These are phyloP conservation scores for Leptosomus discolor DNA, from an alignment of 2,113 vertebrate genomes.

Conservation along the genomic window DNA sequence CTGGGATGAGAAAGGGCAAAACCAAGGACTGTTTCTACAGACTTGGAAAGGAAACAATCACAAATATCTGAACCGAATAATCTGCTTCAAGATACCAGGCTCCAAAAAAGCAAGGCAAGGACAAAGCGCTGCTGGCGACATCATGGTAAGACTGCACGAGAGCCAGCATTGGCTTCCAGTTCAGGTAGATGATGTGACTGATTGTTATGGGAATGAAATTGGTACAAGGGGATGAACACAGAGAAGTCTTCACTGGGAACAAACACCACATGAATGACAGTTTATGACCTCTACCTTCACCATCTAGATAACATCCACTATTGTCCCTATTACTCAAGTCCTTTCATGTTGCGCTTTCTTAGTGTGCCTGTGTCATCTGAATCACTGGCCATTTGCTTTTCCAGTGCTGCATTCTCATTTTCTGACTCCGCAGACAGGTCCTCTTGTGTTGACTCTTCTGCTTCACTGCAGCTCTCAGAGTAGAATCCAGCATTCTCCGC, in stretches of 20 bases:
- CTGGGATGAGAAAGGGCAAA: neutral
- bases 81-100: neutral
- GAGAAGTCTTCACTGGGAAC: neutral
- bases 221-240: neutral
- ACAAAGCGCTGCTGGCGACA: neutral
- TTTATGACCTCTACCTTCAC: neutral
- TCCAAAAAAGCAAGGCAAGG: neutral
- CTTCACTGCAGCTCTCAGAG: slow-evolving; percentile 71
- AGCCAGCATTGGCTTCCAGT: neutral
- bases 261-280: neutral
- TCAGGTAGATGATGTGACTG: neutral
- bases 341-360: slow-evolving; percentile 77
- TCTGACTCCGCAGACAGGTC: slow-evolving; percentile 16
- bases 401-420: neutral
- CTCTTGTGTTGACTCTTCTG: slow-evolving; percentile 70
- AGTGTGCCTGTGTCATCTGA: slow-evolving; percentile 52
- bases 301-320: neutral
- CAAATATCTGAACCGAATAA: neutral
- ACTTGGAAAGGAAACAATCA: neutral
- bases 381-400: neutral
- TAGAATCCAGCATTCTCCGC: slow-evolving; percentile 84
- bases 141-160: neutral
- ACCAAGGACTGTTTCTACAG: neutral
- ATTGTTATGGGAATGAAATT: neutral
- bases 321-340: slow-evolving; percentile 11